Evolutionary conservation across 2,113 vertebrate genomes (phyloP).

Genomic region (Thunnus maccoyii): DNA sequence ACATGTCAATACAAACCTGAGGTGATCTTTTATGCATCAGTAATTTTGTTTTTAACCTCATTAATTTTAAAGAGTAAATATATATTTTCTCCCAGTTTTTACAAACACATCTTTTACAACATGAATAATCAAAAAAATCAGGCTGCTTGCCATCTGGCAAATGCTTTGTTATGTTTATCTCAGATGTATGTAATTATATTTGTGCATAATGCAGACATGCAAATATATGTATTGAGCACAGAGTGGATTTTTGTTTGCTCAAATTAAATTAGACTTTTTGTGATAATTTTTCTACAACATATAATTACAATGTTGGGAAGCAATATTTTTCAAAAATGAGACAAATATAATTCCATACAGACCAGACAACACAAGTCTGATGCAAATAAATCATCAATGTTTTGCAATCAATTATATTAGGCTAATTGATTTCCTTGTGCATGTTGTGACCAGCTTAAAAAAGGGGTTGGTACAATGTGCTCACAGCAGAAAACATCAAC

Average conservation of each 20-base stretch:
- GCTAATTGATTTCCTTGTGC: constrained; percentile 35
- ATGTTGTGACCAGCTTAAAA: constrained; percentile 56
- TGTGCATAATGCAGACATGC: constrained; percentile 2
- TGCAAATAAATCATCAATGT: constrained; percentile 23
- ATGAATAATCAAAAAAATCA: not conserved
- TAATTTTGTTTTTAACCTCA: constrained; percentile 4
- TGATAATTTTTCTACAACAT: not conserved
- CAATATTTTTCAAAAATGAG: too few species aligned
- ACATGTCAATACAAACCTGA: not conserved
- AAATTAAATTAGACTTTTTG: not conserved
- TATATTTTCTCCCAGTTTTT: not conserved
- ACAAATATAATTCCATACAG: constrained; percentile 41
- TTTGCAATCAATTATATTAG: not conserved
- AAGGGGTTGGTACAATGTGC: constrained; percentile 57
- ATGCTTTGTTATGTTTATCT: constrained; percentile 26
- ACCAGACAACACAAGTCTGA: constrained; percentile 4
- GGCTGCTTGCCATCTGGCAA: constrained; percentile 13
- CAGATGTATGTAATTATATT: constrained; percentile 48
- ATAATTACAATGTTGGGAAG: too few species aligned
- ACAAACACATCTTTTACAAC: not conserved
- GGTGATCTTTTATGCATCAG: not conserved
- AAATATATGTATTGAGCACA: not conserved
- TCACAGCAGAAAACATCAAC: constrained; percentile 35
- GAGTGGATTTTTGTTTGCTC: not conserved
- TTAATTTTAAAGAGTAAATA: not conserved